Percentiles rank a stretch among this genome's conserved stretches.
Conservation (phyloP, 1,140 invertebrate species). For the Dinoponera quadriceps region DNA sequence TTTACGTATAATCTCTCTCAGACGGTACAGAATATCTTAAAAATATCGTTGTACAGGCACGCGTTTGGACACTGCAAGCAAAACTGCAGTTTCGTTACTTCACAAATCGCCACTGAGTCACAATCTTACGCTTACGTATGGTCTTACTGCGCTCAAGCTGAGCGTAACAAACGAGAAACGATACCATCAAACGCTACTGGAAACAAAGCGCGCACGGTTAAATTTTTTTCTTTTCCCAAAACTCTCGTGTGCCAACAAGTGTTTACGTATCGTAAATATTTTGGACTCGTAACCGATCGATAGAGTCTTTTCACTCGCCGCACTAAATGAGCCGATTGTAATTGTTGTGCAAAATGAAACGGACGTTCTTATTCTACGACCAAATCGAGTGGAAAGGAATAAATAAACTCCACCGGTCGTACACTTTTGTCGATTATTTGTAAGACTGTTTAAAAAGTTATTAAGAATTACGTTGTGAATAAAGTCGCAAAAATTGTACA, state of each 20-base stretch:
- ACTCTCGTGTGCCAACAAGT: background rate
- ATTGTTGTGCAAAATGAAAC: conserved; percentile 5
- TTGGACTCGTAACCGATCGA: background rate
- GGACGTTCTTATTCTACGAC: background rate
- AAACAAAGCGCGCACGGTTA: conserved; percentile 10
- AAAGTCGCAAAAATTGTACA: conserved; percentile 20
- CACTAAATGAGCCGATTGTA: background rate
- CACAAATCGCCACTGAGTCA: conserved; percentile 37
- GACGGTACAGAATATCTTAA: conserved; percentile 64
- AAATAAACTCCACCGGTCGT: conserved; percentile 17
- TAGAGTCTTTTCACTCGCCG: background rate
- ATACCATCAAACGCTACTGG: background rate
- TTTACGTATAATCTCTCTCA: conserved; percentile 64
- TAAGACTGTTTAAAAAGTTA: conserved; percentile 20
- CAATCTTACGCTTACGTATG: conserved; percentile 9
- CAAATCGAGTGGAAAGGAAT: conserved; percentile 21
- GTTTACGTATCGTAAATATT: too few relatives aligned
- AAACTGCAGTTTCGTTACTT: conserved; percentile 21
- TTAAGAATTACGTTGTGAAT: conserved; percentile 23
- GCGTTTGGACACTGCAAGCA: conserved; percentile 50
- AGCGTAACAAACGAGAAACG: conserved; percentile 4
- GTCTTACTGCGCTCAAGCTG: conserved; percentile 9
- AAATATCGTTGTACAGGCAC: conserved; percentile 73
- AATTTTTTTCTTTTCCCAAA: background rate
- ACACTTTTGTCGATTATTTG: conserved; percentile 10